Evolutionary conservation across 2,888 invertebrate genomes (phyloP), one percentile per base, ranked within the genome.

Genomic region (Tetropium fuscum): DNA sequence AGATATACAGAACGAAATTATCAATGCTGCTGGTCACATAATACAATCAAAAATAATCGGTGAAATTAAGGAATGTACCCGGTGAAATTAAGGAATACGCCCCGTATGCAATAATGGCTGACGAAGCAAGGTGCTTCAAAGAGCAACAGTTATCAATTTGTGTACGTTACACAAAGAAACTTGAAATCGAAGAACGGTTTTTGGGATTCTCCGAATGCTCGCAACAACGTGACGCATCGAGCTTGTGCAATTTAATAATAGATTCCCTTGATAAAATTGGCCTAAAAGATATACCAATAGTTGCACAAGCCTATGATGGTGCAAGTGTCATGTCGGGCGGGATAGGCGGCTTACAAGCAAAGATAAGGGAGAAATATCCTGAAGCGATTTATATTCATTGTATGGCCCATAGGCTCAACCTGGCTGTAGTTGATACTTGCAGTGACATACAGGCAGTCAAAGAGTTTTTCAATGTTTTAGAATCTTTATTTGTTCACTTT

Each of bases 291-390:
- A n/a, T 40, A 8, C 15, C 8, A 19, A 66, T 64, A 10, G 16
- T 66, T 25, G 59, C 45, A 20, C 65, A 68, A 45, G 63, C 63
- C 19, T 67, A 63, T 51, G 64, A 67, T 43, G 58, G 62, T 16
- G 64, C 58, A 5, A 66, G 61, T 43, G 63, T 66, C 6, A 68
- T 68, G 58, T 53, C 57, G 13, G 62, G 53, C 13, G 58, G 57
- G 48, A 16, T 43, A 30, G 20, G 32, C 36, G 63, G 63, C 20
- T 36, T 60, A 6, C 63, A 65, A 53, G 58, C 63, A 10, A 53
- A 22, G 22, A 53, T 55, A 47, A 54, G 27, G 36, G 44, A 48
- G 22, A 16, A n/a, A 15, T 15, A 48, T 49, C 60, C 59, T 44
- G 15, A 41, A 36, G 48, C 54, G 32, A 34, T 54, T 43, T 49